Base-by-base conservation (phyloP, 2,797 vertebrate genomes). In the Acrossocheilus fasciatus region DNA sequence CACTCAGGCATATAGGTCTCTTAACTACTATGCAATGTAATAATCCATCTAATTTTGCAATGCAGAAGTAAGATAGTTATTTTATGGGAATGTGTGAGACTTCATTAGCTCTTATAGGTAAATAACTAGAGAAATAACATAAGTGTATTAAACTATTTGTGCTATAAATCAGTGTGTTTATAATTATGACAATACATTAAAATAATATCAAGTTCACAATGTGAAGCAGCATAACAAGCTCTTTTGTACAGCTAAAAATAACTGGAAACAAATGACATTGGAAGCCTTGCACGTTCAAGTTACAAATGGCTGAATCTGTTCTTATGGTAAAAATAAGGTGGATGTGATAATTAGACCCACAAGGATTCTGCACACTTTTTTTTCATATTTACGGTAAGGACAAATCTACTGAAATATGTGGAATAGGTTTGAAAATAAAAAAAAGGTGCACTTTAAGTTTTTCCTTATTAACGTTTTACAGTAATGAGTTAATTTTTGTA, bases 321-420 rank as follows among this genome's bases (percentile, higher is more conserved):
- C 17, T 9, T 36, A 36, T 34, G 15, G 34, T 36, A 36, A 36
- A 68, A 36, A 68, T 36, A 68, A 68, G 66, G 34, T 36, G 66
- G 34, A 68, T 68, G 66, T 36, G 34, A 68, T 80, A 64, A 80
- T 80, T 80, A 80, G n/a, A 45, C n/a, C 15, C 77, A 62, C 39
- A 43, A 43, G 77, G 39, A 80, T 45, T 30, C 14, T 45, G n/a
- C n/a, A 45, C 6, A 12, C 23, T 64, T 80, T 7, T 62, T 62
- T 62, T 30, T 64, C 12, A n/a, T 2, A 18, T 30, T 43, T 43
- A 17, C 36, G 18, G 47, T 14, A 36, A 54, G 30, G 4, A 20
- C 30, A 57, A 77, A 77, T 50, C 8, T 76, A 17, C 10, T 62
- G 3, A 39, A 43, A 62, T 36, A 1, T 36, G 47, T 76, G 30